Evolutionary conservation across 2,797 vertebrate genomes (phyloP).

Genomic region (Podargus strigoides): DNA sequence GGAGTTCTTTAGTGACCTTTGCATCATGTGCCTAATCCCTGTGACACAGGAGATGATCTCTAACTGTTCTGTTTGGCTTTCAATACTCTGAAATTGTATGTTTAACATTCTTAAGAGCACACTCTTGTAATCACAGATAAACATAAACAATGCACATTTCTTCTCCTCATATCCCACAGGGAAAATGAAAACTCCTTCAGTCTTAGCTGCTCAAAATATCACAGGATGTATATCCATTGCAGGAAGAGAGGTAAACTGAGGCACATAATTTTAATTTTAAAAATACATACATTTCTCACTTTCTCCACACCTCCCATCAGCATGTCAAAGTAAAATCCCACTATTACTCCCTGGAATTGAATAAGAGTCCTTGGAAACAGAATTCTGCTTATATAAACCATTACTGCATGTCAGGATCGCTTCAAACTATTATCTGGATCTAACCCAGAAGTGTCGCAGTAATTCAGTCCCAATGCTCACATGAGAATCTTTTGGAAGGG

Average conservation of each 20-base stretch:
- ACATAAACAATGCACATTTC: background rate
- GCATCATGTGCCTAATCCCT: background rate
- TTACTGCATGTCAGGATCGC: constrained; percentile 48
- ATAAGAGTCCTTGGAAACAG: constrained; percentile 1
- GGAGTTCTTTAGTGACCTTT: background rate
- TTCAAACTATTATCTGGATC: constrained; percentile 50
- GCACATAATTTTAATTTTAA: background rate
- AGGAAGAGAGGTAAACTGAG: background rate
- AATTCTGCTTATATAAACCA: constrained; percentile 47
- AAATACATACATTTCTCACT: background rate
- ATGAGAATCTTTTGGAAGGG: constrained; percentile 14
- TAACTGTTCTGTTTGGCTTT: background rate
- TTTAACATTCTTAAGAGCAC: background rate
- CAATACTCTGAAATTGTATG: background rate
- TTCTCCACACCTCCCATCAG: background rate
- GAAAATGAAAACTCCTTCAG: background rate
- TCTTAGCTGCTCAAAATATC: background rate
- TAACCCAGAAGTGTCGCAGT: constrained; percentile 68
- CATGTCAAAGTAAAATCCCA: background rate
- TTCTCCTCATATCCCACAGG: background rate
- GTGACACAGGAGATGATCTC: background rate
- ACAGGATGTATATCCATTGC: background rate
- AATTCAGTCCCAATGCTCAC: constrained; percentile 56
- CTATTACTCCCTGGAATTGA: background rate
- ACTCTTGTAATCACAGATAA: background rate